Percentiles rank a stretch among this genome's conserved stretches.
These are phyloP conservation scores for Onychostruthus taczanowskii DNA, from an alignment of 2,113 vertebrate species.

Conservation along the genomic window DNA sequence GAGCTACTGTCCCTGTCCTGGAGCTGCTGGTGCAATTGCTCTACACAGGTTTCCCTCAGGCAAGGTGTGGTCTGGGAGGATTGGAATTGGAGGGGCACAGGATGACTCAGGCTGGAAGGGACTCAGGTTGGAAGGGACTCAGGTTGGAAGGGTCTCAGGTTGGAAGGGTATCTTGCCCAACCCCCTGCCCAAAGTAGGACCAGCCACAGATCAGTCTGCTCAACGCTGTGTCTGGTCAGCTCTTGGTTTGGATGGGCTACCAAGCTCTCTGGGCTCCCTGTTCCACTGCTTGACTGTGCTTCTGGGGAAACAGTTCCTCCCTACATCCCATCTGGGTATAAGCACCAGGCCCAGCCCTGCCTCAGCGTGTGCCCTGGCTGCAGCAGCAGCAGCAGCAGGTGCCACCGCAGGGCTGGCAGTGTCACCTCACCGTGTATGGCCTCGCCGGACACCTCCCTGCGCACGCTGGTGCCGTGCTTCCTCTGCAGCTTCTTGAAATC, in stretches of 20 bases:
- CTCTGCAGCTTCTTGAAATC: slow-evolving; percentile 84
- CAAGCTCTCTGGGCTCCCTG: background rate
- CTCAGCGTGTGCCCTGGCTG: background rate
- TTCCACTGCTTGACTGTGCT: background rate
- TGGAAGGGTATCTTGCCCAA: background rate
- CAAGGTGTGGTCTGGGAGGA: background rate
- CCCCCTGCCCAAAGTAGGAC: background rate
- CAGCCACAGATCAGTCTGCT: background rate
- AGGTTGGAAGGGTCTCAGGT: background rate
- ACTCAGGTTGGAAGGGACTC: background rate
- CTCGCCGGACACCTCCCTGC: slow-evolving; percentile 48
- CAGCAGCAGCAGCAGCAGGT: background rate
- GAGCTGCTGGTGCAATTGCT: background rate
- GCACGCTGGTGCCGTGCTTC: slow-evolving; percentile 47
- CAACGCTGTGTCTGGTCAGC: background rate
- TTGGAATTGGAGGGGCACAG: background rate
- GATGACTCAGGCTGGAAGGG: background rate
- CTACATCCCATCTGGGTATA: background rate
- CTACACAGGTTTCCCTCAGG: background rate
- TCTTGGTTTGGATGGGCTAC: background rate
- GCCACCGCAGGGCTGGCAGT: rapidly evolving
- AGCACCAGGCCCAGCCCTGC: background rate
- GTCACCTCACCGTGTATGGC: slow-evolving; percentile 75
- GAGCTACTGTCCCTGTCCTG: background rate
- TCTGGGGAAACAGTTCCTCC: background rate